Evolutionary conservation across 92 coral and sea anemone genomes (phyloP), one percentile per base, ranked within the genome.

Genomic region (Porites cylindrica): DNA sequence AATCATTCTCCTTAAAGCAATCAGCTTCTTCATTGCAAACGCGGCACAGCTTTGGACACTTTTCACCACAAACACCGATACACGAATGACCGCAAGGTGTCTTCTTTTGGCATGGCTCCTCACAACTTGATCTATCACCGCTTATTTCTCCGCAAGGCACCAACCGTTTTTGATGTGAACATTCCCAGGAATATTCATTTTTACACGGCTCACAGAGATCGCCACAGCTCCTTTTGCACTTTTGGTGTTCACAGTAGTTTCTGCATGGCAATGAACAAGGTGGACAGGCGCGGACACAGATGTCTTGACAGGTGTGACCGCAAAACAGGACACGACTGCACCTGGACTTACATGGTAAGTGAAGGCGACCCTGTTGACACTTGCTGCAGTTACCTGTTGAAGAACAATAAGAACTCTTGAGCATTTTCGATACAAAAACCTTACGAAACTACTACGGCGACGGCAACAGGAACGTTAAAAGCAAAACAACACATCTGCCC

Each of bases 41-140:
- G 77, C 98, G 93, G 90, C 99, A 97, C 74, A 91, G 87, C 73
- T 86, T 89, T 13, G 98, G 99, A 80, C 99, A 97, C 51, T 91
- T 86, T 60, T 96, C 99, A 66, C 99, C 99, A 82, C 99, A 96
- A 85, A 96, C 81, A 61, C 99, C 99, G 19, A 93, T 86, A 77
- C 99, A 96, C 2, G 85, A 88, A 65, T 96, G 99, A 10, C 19
- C 76, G 76, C 99, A 96, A 26, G 58, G 53, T 10, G 93, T 52
- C 9, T 0, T 66, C 81, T 91, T 81, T 54, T 38, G 17, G 58
- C 99, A 96, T 8, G 93, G 94, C 19, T 79, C 76, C 72, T 94
- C 61, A 59, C 99, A 96, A 10, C 96, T 88, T 9, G 72, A 86
- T 13, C 99, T 89, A 52, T 96, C 58, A 0, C 0, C 61, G 20